A percentile compares a stretch with the other conserved stretches of the same genome.
Conservation (phyloP, 2,888 invertebrate genomes). For the Amiota mariae region DNA sequence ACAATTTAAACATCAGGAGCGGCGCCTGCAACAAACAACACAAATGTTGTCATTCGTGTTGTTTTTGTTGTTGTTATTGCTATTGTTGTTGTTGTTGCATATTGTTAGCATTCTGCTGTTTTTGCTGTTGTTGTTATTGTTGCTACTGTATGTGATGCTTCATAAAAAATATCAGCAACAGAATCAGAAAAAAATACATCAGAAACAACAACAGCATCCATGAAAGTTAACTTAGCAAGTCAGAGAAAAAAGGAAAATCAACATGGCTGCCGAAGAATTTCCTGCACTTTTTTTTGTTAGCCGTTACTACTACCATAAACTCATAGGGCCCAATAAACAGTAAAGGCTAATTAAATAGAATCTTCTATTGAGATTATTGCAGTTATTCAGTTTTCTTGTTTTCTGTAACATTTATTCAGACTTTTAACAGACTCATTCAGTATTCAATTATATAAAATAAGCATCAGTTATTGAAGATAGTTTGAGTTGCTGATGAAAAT, state of each 20-base stretch:
- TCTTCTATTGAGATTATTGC: too few relatives aligned
- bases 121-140: neutral
- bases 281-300: slow-evolving; percentile 47
- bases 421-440: too few relatives aligned
- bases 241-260: slow-evolving; percentile 35
- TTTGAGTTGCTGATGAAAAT: too few relatives aligned
- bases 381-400: too few relatives aligned
- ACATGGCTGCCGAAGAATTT: slow-evolving; percentile 65
- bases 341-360: too few relatives aligned
- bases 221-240: neutral
- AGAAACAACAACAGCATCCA: slow-evolving; percentile 32
- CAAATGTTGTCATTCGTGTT: slow-evolving; percentile 17
- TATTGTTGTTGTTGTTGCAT: neutral
- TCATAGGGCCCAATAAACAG: too few relatives aligned
- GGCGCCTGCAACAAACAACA: neutral
- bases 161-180: slow-evolving; percentile 25
- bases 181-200: slow-evolving; percentile 29
- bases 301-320: too few relatives aligned
- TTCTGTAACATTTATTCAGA: too few relatives aligned
- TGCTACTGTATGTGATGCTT: neutral
- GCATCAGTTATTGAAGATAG: too few relatives aligned
- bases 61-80: neutral
- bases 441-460: too few relatives aligned
- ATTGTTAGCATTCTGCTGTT: neutral
- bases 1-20: slow-evolving; percentile 30